Conservation (phyloP, 2,888 invertebrate genomes). For the Acleris cristana region DNA sequence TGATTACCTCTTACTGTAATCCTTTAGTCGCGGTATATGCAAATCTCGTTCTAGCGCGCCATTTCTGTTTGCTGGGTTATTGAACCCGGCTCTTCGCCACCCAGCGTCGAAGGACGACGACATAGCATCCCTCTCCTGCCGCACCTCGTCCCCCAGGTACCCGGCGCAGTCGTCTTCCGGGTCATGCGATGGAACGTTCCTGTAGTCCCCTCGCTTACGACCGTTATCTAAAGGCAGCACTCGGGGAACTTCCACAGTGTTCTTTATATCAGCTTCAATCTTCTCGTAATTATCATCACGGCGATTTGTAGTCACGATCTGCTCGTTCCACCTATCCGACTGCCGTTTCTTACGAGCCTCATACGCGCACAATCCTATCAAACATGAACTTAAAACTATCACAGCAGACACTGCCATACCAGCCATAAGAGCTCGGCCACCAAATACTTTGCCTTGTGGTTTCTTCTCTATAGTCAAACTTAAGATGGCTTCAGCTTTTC, state of each 20-base stretch:
- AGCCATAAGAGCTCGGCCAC: constrained; percentile 85
- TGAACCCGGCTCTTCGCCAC: constrained; percentile 66
- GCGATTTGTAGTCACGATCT: constrained; percentile 76
- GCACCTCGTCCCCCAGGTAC: constrained; percentile 63
- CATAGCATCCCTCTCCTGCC: constrained; percentile 57
- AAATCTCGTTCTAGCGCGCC: constrained; percentile 80
- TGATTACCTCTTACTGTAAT: constrained; percentile 84
- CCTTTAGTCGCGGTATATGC: constrained; percentile 86
- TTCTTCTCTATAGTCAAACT: constrained; percentile 88
- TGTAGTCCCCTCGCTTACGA: constrained; percentile 87
- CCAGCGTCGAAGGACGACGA: constrained; percentile 62
- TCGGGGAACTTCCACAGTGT: constrained; percentile 65
- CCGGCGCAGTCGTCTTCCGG: constrained; percentile 85
- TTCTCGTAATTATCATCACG: constrained; percentile 89
- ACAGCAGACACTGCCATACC: constrained; percentile 88
- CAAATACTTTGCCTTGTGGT: constrained; percentile 84
- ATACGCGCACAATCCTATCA: constrained; percentile 86
- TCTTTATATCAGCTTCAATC: constrained; percentile 88
- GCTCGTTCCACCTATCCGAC: constrained; percentile 79
- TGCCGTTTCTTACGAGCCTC: constrained; percentile 85
- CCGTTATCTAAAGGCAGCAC: constrained; percentile 63
- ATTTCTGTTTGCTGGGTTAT: constrained; percentile 53
- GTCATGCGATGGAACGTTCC: constrained; percentile 88
- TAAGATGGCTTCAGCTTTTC: constrained; percentile 89
- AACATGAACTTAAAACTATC: constrained; percentile 86